These are phyloP conservation scores for Rhynchonycteris naso DNA, from an alignment of 2,797 vertebrate species.

Conservation along the genomic window DNA sequence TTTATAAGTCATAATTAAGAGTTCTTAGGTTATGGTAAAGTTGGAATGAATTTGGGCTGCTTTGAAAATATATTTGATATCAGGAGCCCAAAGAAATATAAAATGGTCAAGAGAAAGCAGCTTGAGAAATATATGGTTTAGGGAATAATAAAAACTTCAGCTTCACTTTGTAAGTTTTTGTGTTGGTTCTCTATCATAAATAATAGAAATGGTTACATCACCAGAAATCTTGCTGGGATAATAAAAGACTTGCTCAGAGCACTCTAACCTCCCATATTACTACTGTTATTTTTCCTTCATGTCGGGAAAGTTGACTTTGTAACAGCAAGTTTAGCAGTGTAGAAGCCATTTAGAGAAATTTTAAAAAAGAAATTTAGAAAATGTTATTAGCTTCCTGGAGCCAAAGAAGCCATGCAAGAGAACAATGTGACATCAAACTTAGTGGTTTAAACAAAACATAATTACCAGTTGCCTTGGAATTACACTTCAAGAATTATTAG, in stretches of 20 bases:
- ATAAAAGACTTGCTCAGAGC: conserved; percentile 42
- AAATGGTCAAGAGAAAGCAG: conserved; percentile 72
- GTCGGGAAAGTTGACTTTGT: conserved; percentile 70
- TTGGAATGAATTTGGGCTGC: neutral
- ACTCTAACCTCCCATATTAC: conserved; percentile 68
- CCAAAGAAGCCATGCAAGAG: neutral
- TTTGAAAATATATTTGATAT: conserved; percentile 53
- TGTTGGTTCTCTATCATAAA: conserved; percentile 79
- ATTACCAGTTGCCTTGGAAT: conserved; percentile 78
- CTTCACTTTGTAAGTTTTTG: conserved; percentile 80
- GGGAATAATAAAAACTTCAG: conserved; percentile 65
- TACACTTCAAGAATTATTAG: conserved; percentile 68
- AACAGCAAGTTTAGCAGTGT: conserved; percentile 70
- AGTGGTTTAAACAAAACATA: conserved; percentile 59
- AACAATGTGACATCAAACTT: conserved; percentile 30
- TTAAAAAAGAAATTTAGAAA: conserved; percentile 38
- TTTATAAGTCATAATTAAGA: conserved; percentile 34
- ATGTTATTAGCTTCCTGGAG: conserved; percentile 12
- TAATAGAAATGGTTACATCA: conserved; percentile 71
- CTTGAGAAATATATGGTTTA: conserved; percentile 62
- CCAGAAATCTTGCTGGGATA: neutral
- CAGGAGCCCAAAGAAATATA: conserved; percentile 62
- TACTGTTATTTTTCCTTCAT: conserved; percentile 73
- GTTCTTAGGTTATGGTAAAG: neutral
- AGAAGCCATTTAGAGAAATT: conserved; percentile 65